phyloP scores from a whole-genome alignment of 2,888 invertebrate species.

The Ennomos quercinarius region DNA sequence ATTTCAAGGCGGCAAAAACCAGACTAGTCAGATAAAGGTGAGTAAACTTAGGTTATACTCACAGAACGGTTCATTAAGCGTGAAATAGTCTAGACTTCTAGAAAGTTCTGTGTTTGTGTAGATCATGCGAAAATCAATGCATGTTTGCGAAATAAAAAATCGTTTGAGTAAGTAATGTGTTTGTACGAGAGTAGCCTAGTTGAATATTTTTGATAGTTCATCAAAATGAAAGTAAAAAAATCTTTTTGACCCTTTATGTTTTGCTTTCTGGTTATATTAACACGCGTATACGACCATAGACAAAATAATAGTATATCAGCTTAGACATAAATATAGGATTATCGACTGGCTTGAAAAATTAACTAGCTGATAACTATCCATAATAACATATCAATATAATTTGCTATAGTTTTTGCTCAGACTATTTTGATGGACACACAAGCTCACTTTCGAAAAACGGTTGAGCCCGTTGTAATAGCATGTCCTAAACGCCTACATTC shows the following conservation, averaged over 20 bases:
- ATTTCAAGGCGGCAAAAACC: constrained; percentile 29
- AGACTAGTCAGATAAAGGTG: constrained; percentile 20
- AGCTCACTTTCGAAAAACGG: constrained; percentile 39
- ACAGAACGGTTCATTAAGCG: constrained; percentile 16
- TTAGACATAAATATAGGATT: constrained; percentile 60
- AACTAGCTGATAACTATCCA: constrained; percentile 54
- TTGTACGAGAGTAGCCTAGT: no score
- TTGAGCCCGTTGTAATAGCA: constrained; percentile 31
- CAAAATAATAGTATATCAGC: constrained; percentile 13
- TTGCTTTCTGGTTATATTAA: no score
- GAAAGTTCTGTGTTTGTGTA: neutral
- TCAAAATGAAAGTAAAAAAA: no score
- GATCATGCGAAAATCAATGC: no score
- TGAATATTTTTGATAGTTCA: no score
- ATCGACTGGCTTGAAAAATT: constrained; percentile 44
- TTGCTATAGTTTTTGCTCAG: constrained; percentile 40
- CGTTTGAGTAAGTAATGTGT: no score
- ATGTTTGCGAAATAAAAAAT: no score
- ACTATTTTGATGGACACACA: constrained; percentile 28
- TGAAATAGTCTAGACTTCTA: constrained; percentile 3
- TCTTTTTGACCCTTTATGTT: no score
- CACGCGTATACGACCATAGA: no score
- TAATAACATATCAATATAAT: constrained; percentile 56
- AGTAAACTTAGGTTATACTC: constrained; percentile 23
- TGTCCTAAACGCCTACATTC: constrained; percentile 28